phyloP scores from a whole-genome alignment of 2,797 vertebrate genomes.

The Sebastes goodei region DNA sequence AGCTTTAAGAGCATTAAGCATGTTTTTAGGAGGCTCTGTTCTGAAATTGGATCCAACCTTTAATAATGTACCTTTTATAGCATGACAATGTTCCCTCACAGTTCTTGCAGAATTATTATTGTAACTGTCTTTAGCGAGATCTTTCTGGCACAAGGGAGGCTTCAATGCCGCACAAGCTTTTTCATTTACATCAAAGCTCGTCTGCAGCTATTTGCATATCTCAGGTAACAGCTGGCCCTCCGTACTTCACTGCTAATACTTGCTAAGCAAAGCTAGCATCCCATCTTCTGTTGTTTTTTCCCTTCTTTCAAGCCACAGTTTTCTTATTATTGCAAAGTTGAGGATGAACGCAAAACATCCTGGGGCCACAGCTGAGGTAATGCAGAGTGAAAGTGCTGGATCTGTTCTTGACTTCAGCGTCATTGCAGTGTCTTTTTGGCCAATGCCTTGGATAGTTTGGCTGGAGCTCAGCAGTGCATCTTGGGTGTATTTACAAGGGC shows the following conservation, averaged over 20 bases:
- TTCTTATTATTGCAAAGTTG: slow-evolving; percentile 22
- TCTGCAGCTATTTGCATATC: slow-evolving; percentile 68
- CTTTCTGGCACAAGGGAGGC: slow-evolving; percentile 36
- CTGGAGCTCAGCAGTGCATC: not conserved
- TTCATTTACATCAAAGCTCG: slow-evolving; percentile 71
- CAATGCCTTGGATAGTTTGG: not conserved
- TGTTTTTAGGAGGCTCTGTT: not conserved
- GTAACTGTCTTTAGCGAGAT: slow-evolving; percentile 33
- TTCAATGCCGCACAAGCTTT: slow-evolving; percentile 45
- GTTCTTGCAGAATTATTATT: slow-evolving; percentile 30
- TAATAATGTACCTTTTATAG: slow-evolving; percentile 25
- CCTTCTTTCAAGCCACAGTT: slow-evolving; percentile 20
- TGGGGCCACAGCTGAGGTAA: slow-evolving; percentile 5
- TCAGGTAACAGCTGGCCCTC: slow-evolving; percentile 66
- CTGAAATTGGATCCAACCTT: slow-evolving; percentile 29
- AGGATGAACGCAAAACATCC: slow-evolving; percentile 29
- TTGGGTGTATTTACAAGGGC: not conserved
- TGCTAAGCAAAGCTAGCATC: slow-evolving; percentile 48
- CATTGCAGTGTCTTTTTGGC: not conserved
- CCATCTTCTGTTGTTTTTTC: slow-evolving; percentile 35
- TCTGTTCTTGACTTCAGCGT: not conserved
- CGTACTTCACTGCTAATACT: slow-evolving; percentile 43
- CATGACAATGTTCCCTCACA: slow-evolving; percentile 21
- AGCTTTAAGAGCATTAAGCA: not conserved
- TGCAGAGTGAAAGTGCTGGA: not conserved